Percentiles rank a stretch among this genome's conserved stretches.
Evolutionary conservation across 2,888 invertebrate genomes (phyloP).

Genomic region (Craniophora ligustri): DNA sequence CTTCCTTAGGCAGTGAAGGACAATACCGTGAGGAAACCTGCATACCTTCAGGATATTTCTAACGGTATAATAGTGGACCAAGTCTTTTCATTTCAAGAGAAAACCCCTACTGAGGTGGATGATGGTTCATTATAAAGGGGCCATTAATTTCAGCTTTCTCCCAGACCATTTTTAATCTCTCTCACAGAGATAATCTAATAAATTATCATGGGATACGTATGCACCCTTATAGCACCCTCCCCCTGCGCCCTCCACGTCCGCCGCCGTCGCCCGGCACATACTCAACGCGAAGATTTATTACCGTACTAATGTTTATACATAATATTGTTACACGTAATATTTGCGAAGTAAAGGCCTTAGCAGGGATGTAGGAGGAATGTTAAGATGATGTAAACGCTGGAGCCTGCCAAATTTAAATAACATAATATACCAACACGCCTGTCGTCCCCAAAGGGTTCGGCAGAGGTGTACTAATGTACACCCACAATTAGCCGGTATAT

Average conservation of each 20-base stretch:
- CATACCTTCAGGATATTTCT: too few species aligned
- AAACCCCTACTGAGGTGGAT: too few species aligned
- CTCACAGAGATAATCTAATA: constrained; percentile 27
- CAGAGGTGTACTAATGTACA: too few species aligned
- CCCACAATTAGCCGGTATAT: too few species aligned
- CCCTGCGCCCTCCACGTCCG: not conserved
- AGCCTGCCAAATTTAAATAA: too few species aligned
- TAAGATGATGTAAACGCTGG: too few species aligned
- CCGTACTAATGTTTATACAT: constrained; percentile 27
- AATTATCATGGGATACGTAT: constrained; percentile 21
- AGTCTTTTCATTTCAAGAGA: too few species aligned
- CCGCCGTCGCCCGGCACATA: constrained; percentile 7
- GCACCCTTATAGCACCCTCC: constrained; percentile 15
- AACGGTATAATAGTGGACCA: too few species aligned
- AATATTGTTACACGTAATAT: constrained; percentile 7
- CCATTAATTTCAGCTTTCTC: constrained; percentile 11
- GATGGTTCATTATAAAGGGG: not conserved
- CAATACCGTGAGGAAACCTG: too few species aligned
- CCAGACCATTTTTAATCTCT: constrained; percentile 38
- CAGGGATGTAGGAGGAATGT: not conserved
- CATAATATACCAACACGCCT: too few species aligned
- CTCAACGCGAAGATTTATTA: constrained; percentile 34
- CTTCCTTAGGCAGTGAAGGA: too few species aligned
- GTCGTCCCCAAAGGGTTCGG: too few species aligned
- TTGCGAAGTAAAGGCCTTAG: not conserved